Evolutionary conservation across 2,113 vertebrate genomes (phyloP), one percentile per base, ranked within the genome.

Genomic region (Rhea pennata): DNA sequence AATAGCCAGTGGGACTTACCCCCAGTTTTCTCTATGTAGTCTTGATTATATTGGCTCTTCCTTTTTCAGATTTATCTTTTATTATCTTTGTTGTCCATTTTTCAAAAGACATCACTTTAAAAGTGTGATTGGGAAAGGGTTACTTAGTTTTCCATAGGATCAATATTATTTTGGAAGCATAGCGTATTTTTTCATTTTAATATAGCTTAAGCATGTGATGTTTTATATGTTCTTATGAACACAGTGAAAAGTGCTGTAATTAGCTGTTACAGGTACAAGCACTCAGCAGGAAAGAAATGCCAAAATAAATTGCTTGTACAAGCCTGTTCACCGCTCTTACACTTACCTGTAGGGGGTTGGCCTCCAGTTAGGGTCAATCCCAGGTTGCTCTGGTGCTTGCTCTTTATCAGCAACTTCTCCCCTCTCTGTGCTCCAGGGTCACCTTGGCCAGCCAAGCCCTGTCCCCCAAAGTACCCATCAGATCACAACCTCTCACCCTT

Each of bases 41-140:
- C 40, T 77, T 85, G 92, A 82, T 88, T 93, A 78, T 40, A 40
- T 20, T 83, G 65, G 33, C 67, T 77, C 50, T 83, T 93, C 84
- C 15, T 83, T 93, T 85, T 88, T 16, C 67, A 71, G 39, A 54
- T 85, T 93, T 92, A 83, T 90, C 88, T 93, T 94, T 81, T 84
- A n/a, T 59, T 77, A 42, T 15, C 10, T 80, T 75, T 80, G 54
- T 66, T 81, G n/a, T 19, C 67, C 36, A 61, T 92, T 96, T 95
- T 74, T 95, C n/a, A 58, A 59, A 85, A 86, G 64, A 59, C 77
- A 92, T 54, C 40, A 31, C 66, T 83, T 70, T 66, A 71, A 93
- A 83, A 85, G 29, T 66, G 19, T 12, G 59, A 77, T 48, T 62
- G 42, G 3, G 33, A 86, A 88, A 77, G 70, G 64, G 83, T 86